Evolutionary conservation across 2,797 vertebrate genomes (phyloP).

Genomic region (Notoglanidium macrostoma): DNA sequence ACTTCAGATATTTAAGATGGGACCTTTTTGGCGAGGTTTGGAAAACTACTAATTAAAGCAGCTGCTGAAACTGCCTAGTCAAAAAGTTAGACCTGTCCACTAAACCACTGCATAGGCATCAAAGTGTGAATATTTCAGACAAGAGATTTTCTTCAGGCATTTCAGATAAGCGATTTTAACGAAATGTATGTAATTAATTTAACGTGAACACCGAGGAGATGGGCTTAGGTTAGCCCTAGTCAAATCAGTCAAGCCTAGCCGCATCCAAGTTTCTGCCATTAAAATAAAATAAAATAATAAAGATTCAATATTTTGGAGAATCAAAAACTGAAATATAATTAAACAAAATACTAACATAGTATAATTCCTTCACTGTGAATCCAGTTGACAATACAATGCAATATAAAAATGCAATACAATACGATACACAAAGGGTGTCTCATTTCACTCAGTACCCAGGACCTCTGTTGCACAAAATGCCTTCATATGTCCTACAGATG

Average conservation of each 20-base stretch:
- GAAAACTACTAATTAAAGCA: background rate
- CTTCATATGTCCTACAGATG: constrained; percentile 39
- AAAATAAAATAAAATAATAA: constrained; percentile 76
- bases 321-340: constrained; percentile 85
- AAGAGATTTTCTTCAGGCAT: background rate
- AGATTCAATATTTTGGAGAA: constrained; percentile 85
- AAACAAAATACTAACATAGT: constrained; percentile 88
- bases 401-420: constrained; percentile 79
- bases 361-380: constrained; percentile 88
- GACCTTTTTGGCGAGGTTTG: background rate
- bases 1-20: background rate
- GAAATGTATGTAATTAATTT: background rate
- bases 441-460: constrained; percentile 71
- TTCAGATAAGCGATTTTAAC: background rate
- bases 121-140: background rate
- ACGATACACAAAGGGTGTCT: constrained; percentile 73
- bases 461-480: constrained; percentile 65
- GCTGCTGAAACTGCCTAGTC: background rate
- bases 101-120: background rate
- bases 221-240: background rate
- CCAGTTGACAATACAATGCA: constrained; percentile 84
- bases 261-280: constrained; percentile 73
- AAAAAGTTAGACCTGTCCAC: background rate
- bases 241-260: constrained; percentile 53
- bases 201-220: background rate